These are phyloP conservation scores for Eretmochelys imbricata DNA, from an alignment of 2,113 vertebrate genomes.

Conservation along the genomic window DNA sequence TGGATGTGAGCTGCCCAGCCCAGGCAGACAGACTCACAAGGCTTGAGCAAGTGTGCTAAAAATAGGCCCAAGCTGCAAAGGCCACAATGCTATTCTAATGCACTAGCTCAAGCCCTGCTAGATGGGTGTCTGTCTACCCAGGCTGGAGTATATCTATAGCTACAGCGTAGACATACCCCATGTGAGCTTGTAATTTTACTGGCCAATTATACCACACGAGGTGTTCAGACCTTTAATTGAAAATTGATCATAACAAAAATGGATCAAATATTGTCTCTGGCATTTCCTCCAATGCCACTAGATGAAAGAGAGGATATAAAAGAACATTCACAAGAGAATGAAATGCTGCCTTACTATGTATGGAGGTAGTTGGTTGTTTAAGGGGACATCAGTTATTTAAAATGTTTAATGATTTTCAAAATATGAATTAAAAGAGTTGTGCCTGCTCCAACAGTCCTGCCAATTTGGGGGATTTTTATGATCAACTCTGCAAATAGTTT, in stretches of 20 bases:
- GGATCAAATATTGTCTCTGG: background rate
- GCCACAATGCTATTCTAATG: too few relatives aligned
- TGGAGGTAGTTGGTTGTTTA: background rate
- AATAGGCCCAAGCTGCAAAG: too few relatives aligned
- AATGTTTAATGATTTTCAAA: background rate
- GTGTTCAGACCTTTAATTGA: background rate
- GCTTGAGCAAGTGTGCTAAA: too few relatives aligned
- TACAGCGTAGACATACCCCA: too few relatives aligned
- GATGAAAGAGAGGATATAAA: background rate
- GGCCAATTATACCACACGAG: background rate
- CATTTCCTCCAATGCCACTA: background rate
- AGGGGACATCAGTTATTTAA: background rate
- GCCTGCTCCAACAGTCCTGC: too few relatives aligned
- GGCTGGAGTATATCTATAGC: too few relatives aligned
- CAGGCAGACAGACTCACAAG: too few relatives aligned
- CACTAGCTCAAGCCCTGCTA: too few relatives aligned
- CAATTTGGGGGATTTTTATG: background rate
- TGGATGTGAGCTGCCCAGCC: too few relatives aligned
- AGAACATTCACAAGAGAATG: background rate
- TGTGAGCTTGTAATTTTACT: background rate
- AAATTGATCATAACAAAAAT: background rate
- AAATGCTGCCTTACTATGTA: background rate
- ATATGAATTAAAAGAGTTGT: background rate
- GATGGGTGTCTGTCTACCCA: too few relatives aligned
- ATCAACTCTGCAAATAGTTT: background rate